Percentiles rank a stretch among this genome's conserved stretches.
Conservation (phyloP, 1,140 invertebrate species). For the Aricia agestis region DNA sequence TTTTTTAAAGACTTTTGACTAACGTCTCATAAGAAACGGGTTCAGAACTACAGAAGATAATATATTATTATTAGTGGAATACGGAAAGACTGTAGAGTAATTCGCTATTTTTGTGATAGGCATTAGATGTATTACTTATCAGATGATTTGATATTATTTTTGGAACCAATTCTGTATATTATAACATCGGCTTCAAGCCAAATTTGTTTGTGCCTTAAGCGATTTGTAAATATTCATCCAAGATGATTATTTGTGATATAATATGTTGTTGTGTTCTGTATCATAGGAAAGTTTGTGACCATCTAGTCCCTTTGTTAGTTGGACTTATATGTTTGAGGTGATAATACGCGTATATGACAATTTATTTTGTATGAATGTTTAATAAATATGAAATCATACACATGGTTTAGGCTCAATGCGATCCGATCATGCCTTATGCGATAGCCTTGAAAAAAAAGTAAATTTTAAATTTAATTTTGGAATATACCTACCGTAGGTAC, state of each 20-base stretch:
- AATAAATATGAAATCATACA: not conserved
- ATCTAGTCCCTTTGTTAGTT: constrained; percentile 32
- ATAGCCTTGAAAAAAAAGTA: no score
- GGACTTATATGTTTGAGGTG: constrained; percentile 17
- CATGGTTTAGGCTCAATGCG: not conserved
- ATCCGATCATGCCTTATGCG: not conserved
- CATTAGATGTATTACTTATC: constrained; percentile 19
- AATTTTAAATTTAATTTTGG: no score
- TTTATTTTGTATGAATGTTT: constrained; percentile 3
- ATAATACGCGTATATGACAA: not conserved
- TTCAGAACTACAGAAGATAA: not conserved
- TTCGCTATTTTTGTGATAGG: constrained; percentile 32
- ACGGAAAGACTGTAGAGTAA: not conserved
- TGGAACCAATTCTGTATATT: constrained; percentile 59
- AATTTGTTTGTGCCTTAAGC: constrained; percentile 52
- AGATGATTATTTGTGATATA: constrained; percentile 58
- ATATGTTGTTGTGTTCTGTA: constrained; percentile 51
- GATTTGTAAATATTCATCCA: constrained; percentile 61
- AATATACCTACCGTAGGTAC: no score
- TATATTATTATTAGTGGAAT: not conserved
- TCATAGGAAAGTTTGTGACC: constrained; percentile 27
- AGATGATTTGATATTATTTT: constrained; percentile 41
- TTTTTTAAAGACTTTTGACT: no score
- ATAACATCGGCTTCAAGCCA: constrained; percentile 56
- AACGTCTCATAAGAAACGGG: not conserved